phyloP scores from a whole-genome alignment of 2,113 vertebrate species.

The Drymodes brunneopygia region DNA sequence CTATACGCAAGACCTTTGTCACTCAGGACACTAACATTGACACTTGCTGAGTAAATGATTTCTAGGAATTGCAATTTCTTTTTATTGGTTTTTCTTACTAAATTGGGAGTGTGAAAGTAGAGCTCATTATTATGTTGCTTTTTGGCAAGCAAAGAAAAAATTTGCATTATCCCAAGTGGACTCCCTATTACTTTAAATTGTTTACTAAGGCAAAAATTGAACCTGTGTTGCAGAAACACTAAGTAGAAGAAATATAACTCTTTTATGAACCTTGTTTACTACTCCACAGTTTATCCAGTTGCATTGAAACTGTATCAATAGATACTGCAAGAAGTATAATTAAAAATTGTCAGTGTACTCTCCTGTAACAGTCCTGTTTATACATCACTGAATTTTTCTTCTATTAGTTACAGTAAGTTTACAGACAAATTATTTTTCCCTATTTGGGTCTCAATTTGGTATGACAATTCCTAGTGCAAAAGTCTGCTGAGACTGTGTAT shows the following conservation, averaged over 20 bases:
- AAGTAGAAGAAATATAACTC: neutral
- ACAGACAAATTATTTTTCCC: neutral
- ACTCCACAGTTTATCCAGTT: neutral
- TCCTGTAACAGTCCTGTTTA: neutral
- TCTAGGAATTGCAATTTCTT: neutral
- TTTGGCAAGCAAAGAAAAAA: slow-evolving; percentile 6
- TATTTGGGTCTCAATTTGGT: neutral
- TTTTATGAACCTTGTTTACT: neutral
- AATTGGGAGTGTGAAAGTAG: slow-evolving; percentile 8
- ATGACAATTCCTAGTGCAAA: neutral
- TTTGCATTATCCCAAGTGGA: neutral
- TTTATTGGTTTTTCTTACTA: slow-evolving; percentile 35
- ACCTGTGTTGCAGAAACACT: neutral
- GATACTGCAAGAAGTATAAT: neutral
- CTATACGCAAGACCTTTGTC: slow-evolving; percentile 23
- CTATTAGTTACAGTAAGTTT: neutral
- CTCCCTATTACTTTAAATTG: neutral
- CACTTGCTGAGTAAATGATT: slow-evolving; percentile 21
- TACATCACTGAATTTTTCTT: neutral
- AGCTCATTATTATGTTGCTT: neutral
- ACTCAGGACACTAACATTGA: slow-evolving; percentile 10
- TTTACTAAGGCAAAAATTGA: neutral
- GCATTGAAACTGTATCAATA: neutral
- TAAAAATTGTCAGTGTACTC: neutral
- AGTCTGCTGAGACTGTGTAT: neutral